Base-by-base conservation (phyloP, 2,797 vertebrate species). In the Champsocephalus gunnari region DNA sequence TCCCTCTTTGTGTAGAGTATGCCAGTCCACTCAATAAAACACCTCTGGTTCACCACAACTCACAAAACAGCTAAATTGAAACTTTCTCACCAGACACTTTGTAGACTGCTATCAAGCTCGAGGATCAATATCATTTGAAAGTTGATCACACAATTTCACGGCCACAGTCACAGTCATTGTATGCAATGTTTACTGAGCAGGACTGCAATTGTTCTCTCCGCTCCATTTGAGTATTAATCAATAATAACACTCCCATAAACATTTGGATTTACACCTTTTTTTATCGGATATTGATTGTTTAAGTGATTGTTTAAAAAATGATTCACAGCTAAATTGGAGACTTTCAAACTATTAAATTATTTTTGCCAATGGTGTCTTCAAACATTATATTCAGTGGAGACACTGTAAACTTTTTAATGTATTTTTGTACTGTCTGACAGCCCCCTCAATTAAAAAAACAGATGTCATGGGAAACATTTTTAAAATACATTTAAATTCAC, bases 81-180 rank as follows among this genome's bases (percentile, higher is more conserved):
- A 86, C 80, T 83, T 89, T 88, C 85, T 88, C 79, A 50, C 71
- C 67, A 81, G 80, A 87, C 69, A 57, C 55, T 70, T 73, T 69
- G 77, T 54, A 56, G 54, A 75, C 44, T 50, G 65, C 77, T 75
- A 60, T 84, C 71, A 64, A 67, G 79, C 88, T 71, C 1, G 56
- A 71, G 70, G 83, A 91, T 93, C 86, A 38, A 91, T 92, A 73
- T 47, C 73, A 87, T 92, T 89, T 84, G 73, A 91, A 80, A 82
- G 79, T 81, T 77, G 83, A 92, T 92, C 73, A 80, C 74, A 81
- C 84, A 88, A 88, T 92, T 92, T 90, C 88, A 79, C 77, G 66
- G 77, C 81, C 69, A 56, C 71, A 69, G 81, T 80, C 85, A 77
- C 77, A 54, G 65, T 71, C 51, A 69, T 90, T 91, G 86, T 82